Conservation (phyloP, 1,140 invertebrate genomes). For the Heliconius hewitsoni region DNA sequence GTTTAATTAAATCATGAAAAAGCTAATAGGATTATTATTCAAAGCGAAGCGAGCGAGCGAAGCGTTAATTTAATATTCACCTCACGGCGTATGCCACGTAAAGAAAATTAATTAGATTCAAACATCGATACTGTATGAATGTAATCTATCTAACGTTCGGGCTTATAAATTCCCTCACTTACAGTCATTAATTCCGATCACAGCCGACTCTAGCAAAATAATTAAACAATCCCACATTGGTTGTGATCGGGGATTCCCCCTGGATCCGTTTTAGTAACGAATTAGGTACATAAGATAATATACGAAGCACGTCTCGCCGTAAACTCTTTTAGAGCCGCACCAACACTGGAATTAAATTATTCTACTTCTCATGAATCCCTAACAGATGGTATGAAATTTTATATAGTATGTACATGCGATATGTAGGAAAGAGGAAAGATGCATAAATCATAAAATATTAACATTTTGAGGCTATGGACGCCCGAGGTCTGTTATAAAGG, state of each 20-base stretch:
- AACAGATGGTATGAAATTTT: not conserved
- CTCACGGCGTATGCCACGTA: conserved; percentile 28
- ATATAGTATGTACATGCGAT: not conserved
- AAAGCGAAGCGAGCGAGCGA: conserved; percentile 23
- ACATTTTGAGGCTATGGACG: not conserved
- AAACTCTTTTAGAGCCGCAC: conserved; percentile 45
- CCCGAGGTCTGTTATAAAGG: too few species aligned
- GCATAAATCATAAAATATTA: not conserved
- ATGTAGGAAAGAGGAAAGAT: not conserved
- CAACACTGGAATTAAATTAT: conserved; percentile 29
- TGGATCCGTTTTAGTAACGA: conserved; percentile 55
- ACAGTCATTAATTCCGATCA: conserved; percentile 72
- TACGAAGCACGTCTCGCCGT: conserved; percentile 43
- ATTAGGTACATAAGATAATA: conserved; percentile 61
- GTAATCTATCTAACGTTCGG: conserved; percentile 40
- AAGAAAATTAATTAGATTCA: conserved; percentile 40
- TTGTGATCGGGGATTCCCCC: conserved; percentile 57
- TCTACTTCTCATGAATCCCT: conserved; percentile 1
- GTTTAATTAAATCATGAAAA: conserved; percentile 32
- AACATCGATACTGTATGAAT: conserved; percentile 42
- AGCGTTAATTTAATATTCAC: conserved; percentile 37
- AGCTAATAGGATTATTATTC: conserved; percentile 33
- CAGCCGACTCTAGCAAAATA: conserved; percentile 65
- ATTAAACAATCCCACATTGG: conserved; percentile 73
- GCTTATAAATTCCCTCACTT: conserved; percentile 60